Percentiles rank a stretch among this genome's conserved stretches.
These are phyloP conservation scores for Indicator maculatus DNA, from an alignment of 2,113 vertebrate species.

Conservation along the genomic window DNA sequence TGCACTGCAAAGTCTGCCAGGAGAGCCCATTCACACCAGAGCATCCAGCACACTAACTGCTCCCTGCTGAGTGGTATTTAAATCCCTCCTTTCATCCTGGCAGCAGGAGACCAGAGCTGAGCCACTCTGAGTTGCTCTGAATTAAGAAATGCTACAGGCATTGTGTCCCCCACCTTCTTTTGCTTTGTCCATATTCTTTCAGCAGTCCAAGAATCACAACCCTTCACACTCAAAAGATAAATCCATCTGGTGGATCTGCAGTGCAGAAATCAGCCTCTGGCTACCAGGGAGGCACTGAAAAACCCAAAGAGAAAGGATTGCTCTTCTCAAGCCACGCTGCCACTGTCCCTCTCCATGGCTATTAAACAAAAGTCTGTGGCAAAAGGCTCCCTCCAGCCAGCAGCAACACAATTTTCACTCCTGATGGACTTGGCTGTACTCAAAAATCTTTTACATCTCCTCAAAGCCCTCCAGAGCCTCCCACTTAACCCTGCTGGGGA, in stretches of 20 bases:
- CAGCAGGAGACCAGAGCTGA: background rate
- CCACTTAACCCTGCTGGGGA: background rate
- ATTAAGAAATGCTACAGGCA: background rate
- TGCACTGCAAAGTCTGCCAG: background rate
- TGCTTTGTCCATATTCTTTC: background rate
- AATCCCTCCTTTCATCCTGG: background rate
- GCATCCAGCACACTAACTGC: background rate
- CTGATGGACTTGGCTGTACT: background rate
- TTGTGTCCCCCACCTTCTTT: rapidly evolving
- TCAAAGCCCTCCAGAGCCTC: background rate
- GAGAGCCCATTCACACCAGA: background rate
- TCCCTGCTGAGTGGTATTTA: background rate
- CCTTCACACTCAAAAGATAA: background rate
- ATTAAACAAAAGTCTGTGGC: background rate
- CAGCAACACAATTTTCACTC: background rate
- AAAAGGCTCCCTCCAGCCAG: background rate
- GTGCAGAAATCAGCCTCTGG: background rate
- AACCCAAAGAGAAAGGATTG: background rate
- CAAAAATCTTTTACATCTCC: background rate
- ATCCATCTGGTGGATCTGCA: background rate
- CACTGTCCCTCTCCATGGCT: background rate
- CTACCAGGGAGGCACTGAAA: background rate
- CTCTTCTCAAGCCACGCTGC: background rate
- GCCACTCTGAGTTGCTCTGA: background rate
- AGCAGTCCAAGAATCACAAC: background rate